Evolutionary conservation across 2,113 vertebrate genomes (phyloP).

Genomic region (Agapornis roseicollis): DNA sequence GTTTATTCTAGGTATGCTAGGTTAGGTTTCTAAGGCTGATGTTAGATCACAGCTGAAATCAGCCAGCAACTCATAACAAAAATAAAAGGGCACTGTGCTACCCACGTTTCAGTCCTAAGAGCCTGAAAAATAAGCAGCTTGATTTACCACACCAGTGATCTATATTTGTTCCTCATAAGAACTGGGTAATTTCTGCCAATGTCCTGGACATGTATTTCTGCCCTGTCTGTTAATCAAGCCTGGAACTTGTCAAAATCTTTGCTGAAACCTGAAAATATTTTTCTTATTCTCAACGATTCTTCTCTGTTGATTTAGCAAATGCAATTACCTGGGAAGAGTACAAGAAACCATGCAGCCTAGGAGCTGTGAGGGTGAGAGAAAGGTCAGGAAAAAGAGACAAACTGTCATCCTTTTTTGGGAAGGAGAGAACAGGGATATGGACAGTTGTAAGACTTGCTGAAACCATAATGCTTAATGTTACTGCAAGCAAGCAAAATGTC

Average conservation of each 20-base stretch:
- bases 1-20: neutral
- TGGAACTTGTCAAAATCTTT: neutral
- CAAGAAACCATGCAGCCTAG: neutral
- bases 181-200: neutral
- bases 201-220: neutral
- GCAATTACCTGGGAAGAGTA: neutral
- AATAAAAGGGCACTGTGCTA: neutral
- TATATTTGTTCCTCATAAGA: neutral
- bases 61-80: neutral
- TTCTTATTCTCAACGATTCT: neutral
- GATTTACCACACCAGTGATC: neutral
- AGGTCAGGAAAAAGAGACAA: neutral
- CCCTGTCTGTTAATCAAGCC: neutral
- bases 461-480: neutral
- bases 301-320: neutral
- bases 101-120: neutral
- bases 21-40: neutral
- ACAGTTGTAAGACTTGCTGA: neutral
- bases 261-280: neutral
- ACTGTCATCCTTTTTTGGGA: neutral
- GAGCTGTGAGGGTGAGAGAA: neutral
- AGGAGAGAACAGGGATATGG: neutral
- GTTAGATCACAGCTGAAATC: neutral
- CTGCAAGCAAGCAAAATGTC: neutral
- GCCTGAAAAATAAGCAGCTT: neutral